These are phyloP conservation scores for Argyra leucocephala DNA, from an alignment of 2,888 invertebrate genomes.

Conservation along the genomic window DNA sequence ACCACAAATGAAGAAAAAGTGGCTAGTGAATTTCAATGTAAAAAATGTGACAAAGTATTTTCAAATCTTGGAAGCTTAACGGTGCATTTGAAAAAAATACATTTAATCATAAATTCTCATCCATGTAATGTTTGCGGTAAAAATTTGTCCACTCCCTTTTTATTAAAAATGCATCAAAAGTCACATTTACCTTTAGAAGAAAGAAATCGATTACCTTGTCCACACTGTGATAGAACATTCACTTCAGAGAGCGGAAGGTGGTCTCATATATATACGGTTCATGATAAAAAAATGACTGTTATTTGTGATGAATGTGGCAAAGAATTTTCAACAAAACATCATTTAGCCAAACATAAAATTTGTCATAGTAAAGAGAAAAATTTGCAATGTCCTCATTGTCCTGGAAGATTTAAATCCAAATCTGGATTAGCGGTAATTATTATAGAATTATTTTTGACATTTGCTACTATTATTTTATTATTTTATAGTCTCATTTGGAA, in stretches of 20 bases:
- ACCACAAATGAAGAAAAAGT: no score
- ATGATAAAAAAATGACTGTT: background rate
- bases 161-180: conserved; percentile 25
- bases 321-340: background rate
- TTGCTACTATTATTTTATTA: background rate
- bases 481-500: background rate
- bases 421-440: background rate
- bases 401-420: background rate
- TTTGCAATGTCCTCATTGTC: background rate
- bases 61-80: background rate
- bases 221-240: background rate
- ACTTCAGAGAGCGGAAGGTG: background rate
- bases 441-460: background rate
- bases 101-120: background rate
- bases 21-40: background rate
- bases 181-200: conserved; percentile 27
- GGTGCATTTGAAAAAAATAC: background rate
- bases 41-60: background rate
- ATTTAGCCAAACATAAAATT: background rate
- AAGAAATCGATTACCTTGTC: background rate
- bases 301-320: background rate
- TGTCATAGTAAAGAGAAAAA: background rate
- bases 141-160: background rate
- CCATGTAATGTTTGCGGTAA: background rate
- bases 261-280: background rate